Evolutionary conservation across 2,113 vertebrate genomes (phyloP), one percentile per base, ranked within the genome.

Genomic region (Nothobranchius furzeri): DNA sequence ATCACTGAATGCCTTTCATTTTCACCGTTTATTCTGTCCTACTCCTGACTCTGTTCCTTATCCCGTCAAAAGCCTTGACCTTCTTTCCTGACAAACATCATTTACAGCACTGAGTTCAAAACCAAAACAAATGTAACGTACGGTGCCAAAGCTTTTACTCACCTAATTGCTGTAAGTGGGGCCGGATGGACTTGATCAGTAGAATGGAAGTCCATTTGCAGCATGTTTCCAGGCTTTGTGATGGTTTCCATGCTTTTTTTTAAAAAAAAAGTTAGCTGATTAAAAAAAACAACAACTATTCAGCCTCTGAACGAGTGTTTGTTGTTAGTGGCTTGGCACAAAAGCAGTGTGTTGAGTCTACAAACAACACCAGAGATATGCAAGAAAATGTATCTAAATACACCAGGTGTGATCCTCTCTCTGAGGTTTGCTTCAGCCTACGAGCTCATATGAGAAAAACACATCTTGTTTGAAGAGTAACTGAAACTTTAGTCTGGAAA

Each of bases 21-120:
- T 53, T 76, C 71, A 66, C 70, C 64, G 47, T 84, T 50, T 84
- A 48, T 64, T n/a, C 68, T 80, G 37, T 82, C 70, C 73, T 81
- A 3, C 68, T 81, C 79, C 79, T 82, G 70, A 73, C 70, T 69
- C 59, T 81, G 25, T 20, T 78, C 78, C 75, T 82, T 69, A 74
- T 79, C 76, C 72, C 60, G 36, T 68, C 73, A 58, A 12, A n/a
- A 24, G 57, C 37, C 30, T 55, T 24, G 7, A 55, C 53, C 73
- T 8, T 24, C 17, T 12, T 30, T 60, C 81, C 68, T 79, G 6
- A 71, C 71, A 68, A 48, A 58, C 72, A 77, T 49, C 56, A 30
- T 71, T 55, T 60, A 66, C 73, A 30, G 37, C 35, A 52, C n/a
- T 63, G 62, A 40, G 37, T 40, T 40, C 1, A 40, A 30, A 15